These are phyloP conservation scores for Cavia porcellus DNA, from an alignment of 2,113 vertebrate species.

Conservation along the genomic window DNA sequence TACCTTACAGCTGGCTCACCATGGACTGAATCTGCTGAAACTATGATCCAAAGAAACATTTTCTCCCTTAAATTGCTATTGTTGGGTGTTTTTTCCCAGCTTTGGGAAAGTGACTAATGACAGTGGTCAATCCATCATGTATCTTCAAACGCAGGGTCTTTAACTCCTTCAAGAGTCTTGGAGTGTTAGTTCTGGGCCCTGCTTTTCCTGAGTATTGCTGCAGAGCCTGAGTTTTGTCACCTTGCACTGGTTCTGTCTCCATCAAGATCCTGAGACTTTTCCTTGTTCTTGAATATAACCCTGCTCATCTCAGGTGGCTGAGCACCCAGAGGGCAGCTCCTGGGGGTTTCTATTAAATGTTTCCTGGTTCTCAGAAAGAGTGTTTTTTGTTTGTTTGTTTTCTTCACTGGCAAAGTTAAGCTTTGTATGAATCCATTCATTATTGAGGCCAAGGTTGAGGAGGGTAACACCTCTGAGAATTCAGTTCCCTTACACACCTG, in stretches of 20 bases:
- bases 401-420: background rate
- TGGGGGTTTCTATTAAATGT: background rate
- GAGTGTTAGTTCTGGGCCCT: background rate
- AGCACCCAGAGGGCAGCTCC: background rate
- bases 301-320: background rate
- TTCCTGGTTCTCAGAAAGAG: background rate
- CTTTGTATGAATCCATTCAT: background rate
- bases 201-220: background rate
- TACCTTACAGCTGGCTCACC: background rate
- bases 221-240: background rate
- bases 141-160: background rate
- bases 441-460: background rate
- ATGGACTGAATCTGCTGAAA: background rate
- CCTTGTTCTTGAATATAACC: background rate
- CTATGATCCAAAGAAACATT: background rate
- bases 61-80: background rate
- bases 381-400: background rate
- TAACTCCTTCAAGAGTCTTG: background rate
- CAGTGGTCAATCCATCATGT: no score
- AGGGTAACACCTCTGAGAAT: background rate
- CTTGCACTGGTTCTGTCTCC: background rate
- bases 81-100: background rate
- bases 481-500: background rate
- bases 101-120: background rate
- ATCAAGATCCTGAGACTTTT: background rate